These are phyloP conservation scores for Platyscapa corneri DNA, from an alignment of 1,140 invertebrate genomes.

Conservation along the genomic window DNA sequence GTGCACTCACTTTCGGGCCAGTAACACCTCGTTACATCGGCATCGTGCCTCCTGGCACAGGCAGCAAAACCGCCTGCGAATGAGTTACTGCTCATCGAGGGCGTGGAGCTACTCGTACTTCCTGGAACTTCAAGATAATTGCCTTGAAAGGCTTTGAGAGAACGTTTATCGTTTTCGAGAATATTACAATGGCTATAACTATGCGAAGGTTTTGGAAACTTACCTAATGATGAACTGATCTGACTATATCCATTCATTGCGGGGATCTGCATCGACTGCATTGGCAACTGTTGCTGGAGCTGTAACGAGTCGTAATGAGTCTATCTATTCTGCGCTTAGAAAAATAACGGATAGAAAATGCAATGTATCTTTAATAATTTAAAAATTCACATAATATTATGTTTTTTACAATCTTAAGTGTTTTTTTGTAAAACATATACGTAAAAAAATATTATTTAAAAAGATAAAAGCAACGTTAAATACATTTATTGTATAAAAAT, in stretches of 20 bases:
- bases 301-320: constrained; percentile 47
- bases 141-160: constrained; percentile 71
- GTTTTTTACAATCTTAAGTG: no score
- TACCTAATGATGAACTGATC: constrained; percentile 68
- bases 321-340: neutral
- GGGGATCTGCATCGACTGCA: constrained; percentile 73
- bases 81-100: constrained; percentile 56
- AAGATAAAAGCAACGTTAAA: neutral
- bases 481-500: neutral
- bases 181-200: neutral
- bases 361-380: neutral
- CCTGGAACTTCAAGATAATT: constrained; percentile 72
- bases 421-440: no score
- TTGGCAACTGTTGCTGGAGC: constrained; percentile 70
- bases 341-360: neutral
- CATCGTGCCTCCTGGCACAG: constrained; percentile 66
- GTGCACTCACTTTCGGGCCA: constrained; percentile 67
- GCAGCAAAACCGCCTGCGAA: constrained; percentile 63
- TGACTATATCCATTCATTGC: constrained; percentile 74
- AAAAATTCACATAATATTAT: no score
- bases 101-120: constrained; percentile 56
- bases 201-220: constrained; percentile 54
- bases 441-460: neutral
- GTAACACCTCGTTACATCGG: constrained; percentile 61
- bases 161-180: neutral